Conservation (phyloP, 2,113 vertebrate genomes). For the Trematocara marginatum region DNA sequence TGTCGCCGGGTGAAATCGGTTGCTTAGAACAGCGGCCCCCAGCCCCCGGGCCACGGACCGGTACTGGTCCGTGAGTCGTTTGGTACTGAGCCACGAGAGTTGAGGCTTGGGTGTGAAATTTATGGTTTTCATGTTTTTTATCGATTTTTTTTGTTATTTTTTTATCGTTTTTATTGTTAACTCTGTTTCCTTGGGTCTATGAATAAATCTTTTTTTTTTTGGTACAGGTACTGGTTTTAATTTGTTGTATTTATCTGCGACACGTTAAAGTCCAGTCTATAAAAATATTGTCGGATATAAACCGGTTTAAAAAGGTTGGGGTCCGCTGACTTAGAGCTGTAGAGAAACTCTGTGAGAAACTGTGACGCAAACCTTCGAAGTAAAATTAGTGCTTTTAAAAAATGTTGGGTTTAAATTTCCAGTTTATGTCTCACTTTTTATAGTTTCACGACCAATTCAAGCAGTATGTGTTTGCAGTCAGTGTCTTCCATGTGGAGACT, state of each 20-base stretch:
- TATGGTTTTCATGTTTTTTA: no score
- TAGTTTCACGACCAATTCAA: background rate
- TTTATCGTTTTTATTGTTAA: no score
- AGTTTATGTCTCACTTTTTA: background rate
- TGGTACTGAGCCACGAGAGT: no score
- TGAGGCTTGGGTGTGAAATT: no score
- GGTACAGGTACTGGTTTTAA: background rate
- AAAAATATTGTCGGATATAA: background rate
- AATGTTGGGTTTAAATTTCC: background rate
- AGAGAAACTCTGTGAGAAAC: background rate
- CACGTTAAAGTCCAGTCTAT: background rate
- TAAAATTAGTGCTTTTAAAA: background rate
- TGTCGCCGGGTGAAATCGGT: fast-evolving
- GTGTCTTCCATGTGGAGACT: background rate
- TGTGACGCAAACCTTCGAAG: background rate
- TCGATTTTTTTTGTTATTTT: no score
- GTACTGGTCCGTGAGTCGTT: no score
- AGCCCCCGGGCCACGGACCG: no score
- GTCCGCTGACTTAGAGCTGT: background rate
- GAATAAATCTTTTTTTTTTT: background rate
- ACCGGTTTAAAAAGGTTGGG: background rate
- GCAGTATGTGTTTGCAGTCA: background rate
- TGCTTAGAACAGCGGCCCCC: background rate
- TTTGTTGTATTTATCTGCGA: background rate
- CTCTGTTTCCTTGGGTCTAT: no score